Conservation (phyloP, 2,888 invertebrate genomes). For the Noctua janthe region DNA sequence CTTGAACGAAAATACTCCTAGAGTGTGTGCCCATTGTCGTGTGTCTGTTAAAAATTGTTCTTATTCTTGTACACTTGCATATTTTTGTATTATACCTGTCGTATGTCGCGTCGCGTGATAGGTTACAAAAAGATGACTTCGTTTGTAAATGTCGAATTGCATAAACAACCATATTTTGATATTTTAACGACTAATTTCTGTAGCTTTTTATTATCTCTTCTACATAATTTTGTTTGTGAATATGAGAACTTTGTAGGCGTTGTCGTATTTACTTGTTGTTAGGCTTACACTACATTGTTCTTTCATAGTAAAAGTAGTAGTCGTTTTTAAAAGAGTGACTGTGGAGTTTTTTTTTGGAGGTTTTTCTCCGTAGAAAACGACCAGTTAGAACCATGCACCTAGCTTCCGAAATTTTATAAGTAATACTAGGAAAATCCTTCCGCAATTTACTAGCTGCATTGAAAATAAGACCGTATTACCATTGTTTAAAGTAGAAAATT, state of each 20-base stretch:
- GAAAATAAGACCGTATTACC: not conserved
- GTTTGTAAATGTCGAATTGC: slow-evolving; percentile 62
- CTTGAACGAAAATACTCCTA: slow-evolving; percentile 34
- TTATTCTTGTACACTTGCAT: slow-evolving; percentile 57
- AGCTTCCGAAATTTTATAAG: not conserved
- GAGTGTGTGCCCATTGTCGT: not conserved
- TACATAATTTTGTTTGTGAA: not conserved
- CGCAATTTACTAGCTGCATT: not conserved
- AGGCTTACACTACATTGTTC: not conserved
- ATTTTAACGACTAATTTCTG: slow-evolving; percentile 20
- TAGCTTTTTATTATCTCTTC: not conserved
- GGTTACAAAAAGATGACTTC: slow-evolving; percentile 48
- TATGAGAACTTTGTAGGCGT: not conserved
- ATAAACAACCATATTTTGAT: slow-evolving; percentile 6
- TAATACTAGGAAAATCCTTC: not conserved
- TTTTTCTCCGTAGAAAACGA: not conserved
- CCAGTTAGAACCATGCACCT: not conserved
- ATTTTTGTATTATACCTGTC: slow-evolving; percentile 61
- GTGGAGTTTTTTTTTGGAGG: not conserved
- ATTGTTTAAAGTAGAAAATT: not conserved
- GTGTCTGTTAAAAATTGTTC: slow-evolving; percentile 42
- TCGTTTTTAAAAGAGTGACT: not conserved
- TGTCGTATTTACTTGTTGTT: not conserved
- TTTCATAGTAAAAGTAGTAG: not conserved
- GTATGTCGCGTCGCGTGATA: slow-evolving; percentile 47